Conservation (phyloP, 2,888 invertebrate species). For the Stenotaenia linearis region DNA sequence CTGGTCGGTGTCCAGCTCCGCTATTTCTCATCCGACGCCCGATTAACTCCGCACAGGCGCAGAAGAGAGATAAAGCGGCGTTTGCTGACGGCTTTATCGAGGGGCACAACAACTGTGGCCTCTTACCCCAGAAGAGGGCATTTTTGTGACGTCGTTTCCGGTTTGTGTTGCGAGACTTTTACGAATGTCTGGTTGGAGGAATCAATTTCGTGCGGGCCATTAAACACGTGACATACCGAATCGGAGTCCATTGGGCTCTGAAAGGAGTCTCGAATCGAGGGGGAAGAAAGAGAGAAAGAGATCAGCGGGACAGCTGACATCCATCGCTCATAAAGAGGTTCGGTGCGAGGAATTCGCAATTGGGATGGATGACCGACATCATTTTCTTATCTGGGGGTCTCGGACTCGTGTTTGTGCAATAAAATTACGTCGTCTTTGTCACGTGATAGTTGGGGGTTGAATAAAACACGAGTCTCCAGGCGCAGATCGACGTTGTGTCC, state of each 20-base stretch:
- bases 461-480: slow-evolving; percentile 12
- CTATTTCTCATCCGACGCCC: background rate
- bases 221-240: slow-evolving; percentile 13
- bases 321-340: background rate
- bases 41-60: background rate
- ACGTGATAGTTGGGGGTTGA: background rate
- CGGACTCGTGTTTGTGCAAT: background rate
- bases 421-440: slow-evolving; percentile 2
- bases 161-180: background rate
- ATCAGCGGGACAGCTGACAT: background rate
- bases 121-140: background rate
- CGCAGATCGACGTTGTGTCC: background rate
- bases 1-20: background rate
- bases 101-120: background rate
- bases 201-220: slow-evolving; percentile 21
- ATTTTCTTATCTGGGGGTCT: no score
- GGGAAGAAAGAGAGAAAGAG: background rate
- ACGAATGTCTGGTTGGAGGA: background rate
- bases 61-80: background rate
- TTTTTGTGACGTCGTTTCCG: background rate
- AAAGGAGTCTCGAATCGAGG: background rate
- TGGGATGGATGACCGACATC: slow-evolving; percentile 14
- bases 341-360: background rate
- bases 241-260: background rate
- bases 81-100: background rate